Evolutionary conservation across 2,113 vertebrate genomes (phyloP).

Genomic region (Psettodes erumei): DNA sequence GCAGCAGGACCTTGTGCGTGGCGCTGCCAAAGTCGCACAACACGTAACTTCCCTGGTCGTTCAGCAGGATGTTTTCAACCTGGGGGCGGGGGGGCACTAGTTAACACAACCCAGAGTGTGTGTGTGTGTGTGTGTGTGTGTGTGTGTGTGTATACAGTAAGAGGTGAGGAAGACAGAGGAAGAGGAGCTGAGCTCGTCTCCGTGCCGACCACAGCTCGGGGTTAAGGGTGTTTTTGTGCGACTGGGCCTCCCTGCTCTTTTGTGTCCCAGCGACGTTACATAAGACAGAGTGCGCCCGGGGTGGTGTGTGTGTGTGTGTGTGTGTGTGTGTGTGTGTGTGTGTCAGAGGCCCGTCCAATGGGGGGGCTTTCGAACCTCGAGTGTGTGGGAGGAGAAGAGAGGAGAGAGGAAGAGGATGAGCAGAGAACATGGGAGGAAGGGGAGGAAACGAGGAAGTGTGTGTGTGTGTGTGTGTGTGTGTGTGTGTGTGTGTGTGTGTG

Average conservation of each 20-base stretch:
- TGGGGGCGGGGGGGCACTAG: conserved; percentile 59
- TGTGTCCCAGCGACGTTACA: conserved; percentile 67
- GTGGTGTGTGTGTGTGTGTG: too few relatives aligned
- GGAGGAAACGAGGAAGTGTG: too few relatives aligned
- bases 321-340: too few relatives aligned
- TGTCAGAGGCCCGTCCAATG: conserved; percentile 62
- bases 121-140: too few relatives aligned
- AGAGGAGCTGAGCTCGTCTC: too few relatives aligned
- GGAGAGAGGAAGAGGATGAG: conserved; percentile 26
- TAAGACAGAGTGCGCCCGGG: too few relatives aligned
- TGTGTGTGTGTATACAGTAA: too few relatives aligned
- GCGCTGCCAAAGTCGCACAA: conserved; percentile 98
- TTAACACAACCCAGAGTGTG: conserved; percentile 25
- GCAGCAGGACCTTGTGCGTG: conserved; percentile 92
- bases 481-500: too few relatives aligned
- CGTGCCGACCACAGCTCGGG: conserved; percentile 56
- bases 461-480: too few relatives aligned
- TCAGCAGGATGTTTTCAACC: conserved; percentile 98
- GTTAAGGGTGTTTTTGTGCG: conserved; percentile 53
- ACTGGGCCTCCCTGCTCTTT: conserved; percentile 62
- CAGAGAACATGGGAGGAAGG: neutral
- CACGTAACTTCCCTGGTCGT: conserved; percentile 93
- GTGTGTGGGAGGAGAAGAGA: too few relatives aligned
- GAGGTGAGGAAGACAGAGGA: too few relatives aligned
- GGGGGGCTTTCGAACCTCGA: too few relatives aligned